Evolutionary conservation across 2,113 vertebrate genomes (phyloP).

Genomic region (Channa maculata): DNA sequence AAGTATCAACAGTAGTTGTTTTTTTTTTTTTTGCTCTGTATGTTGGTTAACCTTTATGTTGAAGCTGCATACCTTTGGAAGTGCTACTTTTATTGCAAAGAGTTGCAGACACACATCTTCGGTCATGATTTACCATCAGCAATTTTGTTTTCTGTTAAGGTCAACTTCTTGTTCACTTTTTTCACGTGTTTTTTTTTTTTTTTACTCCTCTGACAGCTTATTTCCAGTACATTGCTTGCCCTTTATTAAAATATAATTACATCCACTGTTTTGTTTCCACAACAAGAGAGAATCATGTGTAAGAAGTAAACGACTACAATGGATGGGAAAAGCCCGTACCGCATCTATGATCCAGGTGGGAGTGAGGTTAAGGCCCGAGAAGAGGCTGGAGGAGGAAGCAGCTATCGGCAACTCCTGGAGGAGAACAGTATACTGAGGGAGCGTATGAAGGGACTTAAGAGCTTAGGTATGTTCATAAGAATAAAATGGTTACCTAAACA

Average conservation of each 20-base stretch:
- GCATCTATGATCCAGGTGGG: constrained; percentile 97
- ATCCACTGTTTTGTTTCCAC: constrained; percentile 16
- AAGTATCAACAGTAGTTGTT: neutral
- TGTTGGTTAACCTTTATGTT: neutral
- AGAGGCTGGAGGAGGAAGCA: constrained; percentile 74
- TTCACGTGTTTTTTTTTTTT: neutral
- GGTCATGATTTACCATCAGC: neutral
- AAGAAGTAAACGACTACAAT: constrained; percentile 83
- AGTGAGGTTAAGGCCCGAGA: constrained; percentile 84
- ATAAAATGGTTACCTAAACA: constrained; percentile 12
- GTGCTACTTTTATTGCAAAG: neutral
- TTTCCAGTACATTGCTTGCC: neutral
- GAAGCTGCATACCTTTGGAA: no score
- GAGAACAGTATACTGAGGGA: constrained; percentile 92
- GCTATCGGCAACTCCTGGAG: constrained; percentile 91
- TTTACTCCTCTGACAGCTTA: neutral
- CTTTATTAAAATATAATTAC: neutral
- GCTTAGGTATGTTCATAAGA: constrained; percentile 86
- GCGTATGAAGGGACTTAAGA: constrained; percentile 96
- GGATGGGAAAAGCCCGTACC: constrained; percentile 95
- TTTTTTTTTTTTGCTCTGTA: neutral
- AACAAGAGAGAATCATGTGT: constrained; percentile 76
- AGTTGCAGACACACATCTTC: neutral
- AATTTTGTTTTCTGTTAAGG: constrained; percentile 29
- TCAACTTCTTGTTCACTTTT: neutral